Evolutionary conservation across 2,888 invertebrate genomes (phyloP), one percentile per base, ranked within the genome.

Genomic region (Drosophila anceps): DNA sequence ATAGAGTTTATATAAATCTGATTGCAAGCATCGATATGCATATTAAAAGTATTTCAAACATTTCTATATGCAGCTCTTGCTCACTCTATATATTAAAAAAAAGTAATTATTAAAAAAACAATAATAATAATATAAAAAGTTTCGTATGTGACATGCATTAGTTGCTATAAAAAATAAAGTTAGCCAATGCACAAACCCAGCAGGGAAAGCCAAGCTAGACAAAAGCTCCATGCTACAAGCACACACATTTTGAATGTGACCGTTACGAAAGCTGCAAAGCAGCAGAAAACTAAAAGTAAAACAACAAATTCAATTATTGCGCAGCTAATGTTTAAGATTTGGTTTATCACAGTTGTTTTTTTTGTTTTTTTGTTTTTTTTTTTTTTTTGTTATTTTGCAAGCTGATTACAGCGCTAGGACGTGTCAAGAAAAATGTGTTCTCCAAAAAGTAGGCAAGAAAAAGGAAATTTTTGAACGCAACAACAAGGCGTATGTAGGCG

Each of bases 131-230:
- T 24, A 20, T 13, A 20, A 15, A 44, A 24, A 44, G 13, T 33
- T 41, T 24, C n/a, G n/a, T n/a, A n/a, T n/a, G n/a, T n/a, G n/a
- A n/a, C 27, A 5, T 31, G 1, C 7, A 10, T 7, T 9, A 7
- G 13, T 13, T 39, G 31, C 37, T 57, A 58, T 37, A 39, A 46
- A 58, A 58, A 50, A 31, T 31, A 2, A 2, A 31, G 10, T 20
- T 60, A 71, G 66, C 59, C 37, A 48, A 43, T 37, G 18, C 72
- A 50, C 72, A 48, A 63, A 67, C 75, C 77, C 12, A 60, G 59
- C 39, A 76, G 39, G 55, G 13, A 18, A 10, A 1, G 0, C 0
- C 0, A 12, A 12, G 31, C 13, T 12, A 13, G 39, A 57, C 54
- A 43, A 72, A 72, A 76, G 77, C 67, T 76, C 13, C 1, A 9